Percentiles rank a stretch among this genome's conserved stretches.
Conservation (phyloP, 2,797 vertebrate genomes). For the Crenichthys baileyi region DNA sequence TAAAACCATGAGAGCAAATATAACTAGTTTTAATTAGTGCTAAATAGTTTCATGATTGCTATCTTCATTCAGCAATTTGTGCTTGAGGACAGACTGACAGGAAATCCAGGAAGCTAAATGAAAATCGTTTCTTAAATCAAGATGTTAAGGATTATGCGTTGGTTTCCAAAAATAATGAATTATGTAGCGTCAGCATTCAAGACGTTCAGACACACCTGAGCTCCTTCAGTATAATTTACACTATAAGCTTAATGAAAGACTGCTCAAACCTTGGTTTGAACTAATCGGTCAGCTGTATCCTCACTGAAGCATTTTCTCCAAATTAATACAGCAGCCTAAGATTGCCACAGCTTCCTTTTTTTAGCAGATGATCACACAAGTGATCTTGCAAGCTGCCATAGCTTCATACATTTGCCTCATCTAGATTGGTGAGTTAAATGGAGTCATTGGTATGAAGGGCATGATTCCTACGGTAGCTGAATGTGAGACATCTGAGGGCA, state of each 20-base stretch:
- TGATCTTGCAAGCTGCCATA: slow-evolving; percentile 17
- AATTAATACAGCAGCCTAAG: slow-evolving; percentile 2
- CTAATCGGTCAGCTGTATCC: background rate
- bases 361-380: slow-evolving; percentile 22
- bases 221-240: background rate
- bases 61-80: background rate
- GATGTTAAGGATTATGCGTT: background rate
- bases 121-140: background rate
- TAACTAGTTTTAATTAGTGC: no score
- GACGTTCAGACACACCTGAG: background rate
- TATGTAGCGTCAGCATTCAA: background rate
- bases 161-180: background rate
- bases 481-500: slow-evolving; percentile 65
- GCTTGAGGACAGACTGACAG: background rate
- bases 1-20: no score
- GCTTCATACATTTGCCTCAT: slow-evolving; percentile 44
- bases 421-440: slow-evolving; percentile 43
- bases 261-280: background rate
- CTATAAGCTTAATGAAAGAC: background rate
- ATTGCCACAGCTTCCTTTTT: slow-evolving; percentile 14
- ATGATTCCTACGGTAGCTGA: slow-evolving; percentile 53
- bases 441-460: slow-evolving; percentile 53
- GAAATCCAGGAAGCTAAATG: background rate
- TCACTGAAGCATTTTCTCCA: background rate
- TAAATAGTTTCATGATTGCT: no score